phyloP scores from a whole-genome alignment of 2,113 vertebrate genomes.

The Choloepus hoffmanni region DNA sequence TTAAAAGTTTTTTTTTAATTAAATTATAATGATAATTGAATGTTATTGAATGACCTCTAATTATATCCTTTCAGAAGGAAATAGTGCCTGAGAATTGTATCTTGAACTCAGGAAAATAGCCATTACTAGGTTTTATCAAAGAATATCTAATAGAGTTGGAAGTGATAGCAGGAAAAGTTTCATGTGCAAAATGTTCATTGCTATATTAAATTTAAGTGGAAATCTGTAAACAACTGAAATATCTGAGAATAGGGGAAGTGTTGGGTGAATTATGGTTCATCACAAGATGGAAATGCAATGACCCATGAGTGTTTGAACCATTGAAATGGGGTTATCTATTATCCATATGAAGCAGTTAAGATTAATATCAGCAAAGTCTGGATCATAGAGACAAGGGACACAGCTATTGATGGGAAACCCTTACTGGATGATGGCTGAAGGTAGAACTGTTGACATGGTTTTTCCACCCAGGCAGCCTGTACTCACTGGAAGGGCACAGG shows the following conservation, averaged over 20 bases:
- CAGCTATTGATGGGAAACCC: not conserved
- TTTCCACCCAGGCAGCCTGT: not conserved
- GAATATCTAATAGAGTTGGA: conserved; percentile 23
- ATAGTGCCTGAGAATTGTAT: not conserved
- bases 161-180: not conserved
- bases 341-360: not conserved
- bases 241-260: not conserved
- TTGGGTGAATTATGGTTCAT: not conserved
- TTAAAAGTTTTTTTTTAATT: not conserved
- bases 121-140: not conserved
- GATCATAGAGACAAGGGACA: not conserved
- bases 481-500: not conserved
- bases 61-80: conserved; percentile 20
- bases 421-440: not conserved
- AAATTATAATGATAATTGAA: not conserved
- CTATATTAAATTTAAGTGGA: not conserved
- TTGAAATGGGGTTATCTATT: not conserved
- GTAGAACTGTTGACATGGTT: not conserved
- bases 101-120: conserved; percentile 42
- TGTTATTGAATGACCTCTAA: conserved; percentile 17
- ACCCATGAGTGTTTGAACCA: not conserved
- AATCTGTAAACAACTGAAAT: not conserved
- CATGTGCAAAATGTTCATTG: not conserved
- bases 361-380: not conserved
- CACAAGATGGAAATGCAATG: not conserved